Conservation (phyloP, 1,140 invertebrate genomes). For the Frieseomelitta varia region DNA sequence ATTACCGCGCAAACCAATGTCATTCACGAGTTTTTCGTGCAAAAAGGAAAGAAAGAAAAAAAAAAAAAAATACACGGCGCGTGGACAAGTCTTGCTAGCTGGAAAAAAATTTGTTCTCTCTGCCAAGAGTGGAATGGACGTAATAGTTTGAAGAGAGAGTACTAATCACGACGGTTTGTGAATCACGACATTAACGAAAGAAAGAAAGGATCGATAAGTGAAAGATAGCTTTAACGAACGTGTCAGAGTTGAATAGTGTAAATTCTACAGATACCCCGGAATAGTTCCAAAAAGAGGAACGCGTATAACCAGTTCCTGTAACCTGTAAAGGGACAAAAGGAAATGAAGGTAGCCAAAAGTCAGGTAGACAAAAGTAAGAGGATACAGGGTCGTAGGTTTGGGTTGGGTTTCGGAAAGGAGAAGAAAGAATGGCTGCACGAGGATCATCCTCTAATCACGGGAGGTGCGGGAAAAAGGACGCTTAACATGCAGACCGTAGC, state of each 20-base stretch:
- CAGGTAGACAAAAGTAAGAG: constrained; percentile 32
- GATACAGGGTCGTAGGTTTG: constrained; percentile 27
- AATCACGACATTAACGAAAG: too few relatives aligned
- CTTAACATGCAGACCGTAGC: constrained; percentile 68
- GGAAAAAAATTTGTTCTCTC: constrained; percentile 39
- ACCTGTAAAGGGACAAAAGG: neutral
- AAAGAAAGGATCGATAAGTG: constrained; percentile 40
- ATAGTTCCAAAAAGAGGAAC: neutral
- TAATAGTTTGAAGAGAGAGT: constrained; percentile 59
- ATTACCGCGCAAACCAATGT: constrained; percentile 12
- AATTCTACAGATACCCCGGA: too few relatives aligned
- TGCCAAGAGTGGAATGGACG: constrained; percentile 68
- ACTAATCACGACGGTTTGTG: constrained; percentile 71
- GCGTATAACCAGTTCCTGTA: neutral
- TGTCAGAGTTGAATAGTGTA: too few relatives aligned
- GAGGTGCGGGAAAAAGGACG: constrained; percentile 51
- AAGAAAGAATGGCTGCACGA: constrained; percentile 34
- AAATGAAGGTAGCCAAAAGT: neutral
- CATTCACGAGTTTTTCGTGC: neutral
- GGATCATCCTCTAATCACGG: constrained; percentile 66
- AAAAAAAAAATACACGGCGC: constrained; percentile 1
- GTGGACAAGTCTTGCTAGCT: neutral
- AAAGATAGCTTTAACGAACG: neutral
- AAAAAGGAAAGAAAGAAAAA: constrained; percentile 13
- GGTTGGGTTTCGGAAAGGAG: constrained; percentile 43